Base-by-base conservation (phyloP, 2,113 vertebrate genomes). In the Gymnorhina tibicen region DNA sequence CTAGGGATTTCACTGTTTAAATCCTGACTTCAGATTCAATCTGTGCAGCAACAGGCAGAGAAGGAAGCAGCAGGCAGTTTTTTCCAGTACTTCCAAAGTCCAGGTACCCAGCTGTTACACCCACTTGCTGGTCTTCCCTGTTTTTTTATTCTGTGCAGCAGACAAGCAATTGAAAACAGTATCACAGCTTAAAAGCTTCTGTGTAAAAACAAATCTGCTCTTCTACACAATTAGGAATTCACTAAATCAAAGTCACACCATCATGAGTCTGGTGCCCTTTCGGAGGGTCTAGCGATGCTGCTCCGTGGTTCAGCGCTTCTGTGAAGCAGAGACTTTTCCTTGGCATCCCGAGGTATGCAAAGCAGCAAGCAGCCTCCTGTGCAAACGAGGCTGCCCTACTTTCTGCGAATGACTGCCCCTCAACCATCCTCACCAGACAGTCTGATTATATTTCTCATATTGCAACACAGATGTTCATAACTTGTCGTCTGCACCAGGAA, bases 81-180 rank as follows among this genome's bases (percentile, higher is more conserved):
- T 88, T 81, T 72, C 68, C 68, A 91, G 66, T 80, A 68, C 86
- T 97, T 96, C 67, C 79, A 62, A 89, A 95, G 91, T 50, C 91
- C 96, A 97, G 96, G 94, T 97, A 97, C 93, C 90, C 96, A 97
- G 96, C 95, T 97, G 96, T 96, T 95, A 87, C 73, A 52, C 96
- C 93, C 95, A 94, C 95, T 92, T 77, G 73, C 87, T 82, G 77
- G 84, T 91, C 84, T 95, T 93, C 87, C 79, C 84, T 94, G 3
- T 26, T 70, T 93, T 92, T 90, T 41, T 32, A 39, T 84, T 63
- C 91, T 24, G 28, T 91, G 81, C 50, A 64, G 49, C 89, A 94
- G 79, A 81, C 75, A 77, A 70, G 87, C 49, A 89, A 69, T 20
- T 50, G 80, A 74, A 80, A 66, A 83, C 58, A 74, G 93, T 60